These are phyloP conservation scores for Callospermophilus lateralis DNA, from an alignment of 2,113 vertebrate species.

Conservation along the genomic window DNA sequence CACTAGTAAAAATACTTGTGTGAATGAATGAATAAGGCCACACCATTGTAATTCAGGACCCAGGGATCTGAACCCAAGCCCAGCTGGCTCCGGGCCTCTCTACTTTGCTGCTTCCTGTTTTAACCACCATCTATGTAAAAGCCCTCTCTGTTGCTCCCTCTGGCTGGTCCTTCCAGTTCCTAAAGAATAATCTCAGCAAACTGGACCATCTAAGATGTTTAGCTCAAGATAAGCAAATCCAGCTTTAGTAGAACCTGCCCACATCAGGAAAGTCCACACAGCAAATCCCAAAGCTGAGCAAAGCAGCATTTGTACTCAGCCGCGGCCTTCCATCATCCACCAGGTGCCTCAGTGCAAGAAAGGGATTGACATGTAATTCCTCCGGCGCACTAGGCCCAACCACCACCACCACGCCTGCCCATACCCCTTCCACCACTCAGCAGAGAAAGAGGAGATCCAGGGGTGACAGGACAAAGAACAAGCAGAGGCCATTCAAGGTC, in stretches of 20 bases:
- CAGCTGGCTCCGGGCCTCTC: not conserved
- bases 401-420: not conserved
- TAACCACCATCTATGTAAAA: not conserved
- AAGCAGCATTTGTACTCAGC: not conserved
- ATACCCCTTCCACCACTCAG: not conserved
- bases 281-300: not conserved
- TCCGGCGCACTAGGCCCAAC: rapidly evolving
- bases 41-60: not conserved
- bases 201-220: not conserved
- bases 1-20: not conserved
- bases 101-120: not conserved
- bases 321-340: rapidly evolving
- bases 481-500: not conserved
- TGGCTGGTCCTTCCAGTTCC: not conserved
- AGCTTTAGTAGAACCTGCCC: not conserved
- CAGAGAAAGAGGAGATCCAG: not conserved
- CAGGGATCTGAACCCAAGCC: not conserved
- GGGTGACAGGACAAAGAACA: not conserved
- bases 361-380: rapidly evolving
- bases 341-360: not conserved
- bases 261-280: not conserved
- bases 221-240: not conserved
- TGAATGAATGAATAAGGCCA: not conserved
- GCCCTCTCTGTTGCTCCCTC: not conserved
- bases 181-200: not conserved